A percentile compares a stretch with the other conserved stretches of the same genome.
These are phyloP conservation scores for Hippocampus guttulatus DNA, from an alignment of 2,113 vertebrate genomes.

Conservation along the genomic window DNA sequence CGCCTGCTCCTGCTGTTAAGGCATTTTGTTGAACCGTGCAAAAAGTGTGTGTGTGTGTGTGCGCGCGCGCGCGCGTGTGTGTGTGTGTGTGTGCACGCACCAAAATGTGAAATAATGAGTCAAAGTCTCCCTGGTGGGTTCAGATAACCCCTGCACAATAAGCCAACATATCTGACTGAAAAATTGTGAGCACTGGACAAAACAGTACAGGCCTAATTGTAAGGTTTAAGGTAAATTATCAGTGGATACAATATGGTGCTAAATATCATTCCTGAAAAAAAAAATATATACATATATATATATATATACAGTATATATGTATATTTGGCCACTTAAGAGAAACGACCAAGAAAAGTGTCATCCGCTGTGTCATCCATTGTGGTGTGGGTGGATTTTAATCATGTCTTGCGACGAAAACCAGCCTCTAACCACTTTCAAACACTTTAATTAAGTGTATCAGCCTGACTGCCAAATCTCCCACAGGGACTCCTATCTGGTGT, in stretches of 20 bases:
- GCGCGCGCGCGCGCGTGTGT: background rate
- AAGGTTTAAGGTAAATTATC: too few species aligned
- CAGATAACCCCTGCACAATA: background rate
- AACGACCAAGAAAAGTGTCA: background rate
- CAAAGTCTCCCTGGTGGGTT: background rate
- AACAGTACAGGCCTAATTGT: background rate
- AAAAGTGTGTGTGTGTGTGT: background rate
- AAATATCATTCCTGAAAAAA: too few species aligned
- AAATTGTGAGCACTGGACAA: background rate
- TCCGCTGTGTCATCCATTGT: background rate
- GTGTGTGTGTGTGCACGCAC: background rate
- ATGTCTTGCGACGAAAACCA: conserved; percentile 5
- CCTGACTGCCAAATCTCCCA: conserved; percentile 17
- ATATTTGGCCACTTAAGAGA: background rate
- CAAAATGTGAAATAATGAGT: background rate
- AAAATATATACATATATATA: too few species aligned
- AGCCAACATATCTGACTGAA: background rate
- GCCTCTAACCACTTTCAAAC: conserved; percentile 2
- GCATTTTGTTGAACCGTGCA: conserved; percentile 1
- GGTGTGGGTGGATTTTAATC: conserved; percentile 20
- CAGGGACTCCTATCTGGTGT: background rate
- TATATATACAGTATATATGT: too few species aligned
- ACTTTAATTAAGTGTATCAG: conserved; percentile 30
- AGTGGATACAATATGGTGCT: too few species aligned
- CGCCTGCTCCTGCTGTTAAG: conserved; percentile 5